A percentile compares a stretch with the other conserved stretches of the same genome.
Evolutionary conservation across 2,797 vertebrate genomes (phyloP).

Genomic region (Coccyzus lansbergi): DNA sequence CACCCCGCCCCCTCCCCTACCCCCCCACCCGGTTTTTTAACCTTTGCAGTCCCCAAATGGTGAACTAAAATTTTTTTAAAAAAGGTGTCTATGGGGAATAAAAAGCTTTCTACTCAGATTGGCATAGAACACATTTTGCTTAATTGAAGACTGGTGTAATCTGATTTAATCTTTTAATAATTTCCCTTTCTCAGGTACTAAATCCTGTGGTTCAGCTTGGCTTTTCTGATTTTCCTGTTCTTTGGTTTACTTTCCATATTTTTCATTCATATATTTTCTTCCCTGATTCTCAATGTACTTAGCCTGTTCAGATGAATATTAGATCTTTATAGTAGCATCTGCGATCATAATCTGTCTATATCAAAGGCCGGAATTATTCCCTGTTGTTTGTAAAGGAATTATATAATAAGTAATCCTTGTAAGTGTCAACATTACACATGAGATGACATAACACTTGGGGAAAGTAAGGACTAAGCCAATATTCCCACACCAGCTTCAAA

Average conservation of each 20-base stretch:
- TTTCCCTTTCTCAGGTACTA: slow-evolving; percentile 45
- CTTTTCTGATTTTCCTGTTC: slow-evolving; percentile 39
- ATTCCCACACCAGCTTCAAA: slow-evolving; percentile 72
- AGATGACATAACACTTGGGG: slow-evolving; percentile 72
- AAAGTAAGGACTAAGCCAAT: slow-evolving; percentile 72
- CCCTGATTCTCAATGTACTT: slow-evolving; percentile 40
- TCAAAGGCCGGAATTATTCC: slow-evolving; percentile 74
- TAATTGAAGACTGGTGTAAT: slow-evolving; percentile 27
- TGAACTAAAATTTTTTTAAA: not conserved
- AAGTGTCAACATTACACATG: slow-evolving; percentile 67
- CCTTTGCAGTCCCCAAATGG: not conserved
- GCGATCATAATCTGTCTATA: slow-evolving; percentile 70
- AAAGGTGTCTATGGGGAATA: too few relatives aligned
- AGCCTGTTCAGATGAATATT: slow-evolving; percentile 43
- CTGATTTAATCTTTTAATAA: slow-evolving; percentile 36
- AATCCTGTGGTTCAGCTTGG: slow-evolving; percentile 40
- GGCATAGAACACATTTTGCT: slow-evolving; percentile 15
- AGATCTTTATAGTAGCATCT: slow-evolving; percentile 56
- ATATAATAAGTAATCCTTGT: slow-evolving; percentile 75
- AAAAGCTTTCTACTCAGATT: not conserved
- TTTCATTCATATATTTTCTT: slow-evolving; percentile 32
- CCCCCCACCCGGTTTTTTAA: not conserved
- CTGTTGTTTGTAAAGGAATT: slow-evolving; percentile 76
- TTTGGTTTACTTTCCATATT: slow-evolving; percentile 42
- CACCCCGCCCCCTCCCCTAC: too few relatives aligned